Conservation (phyloP, 2,113 vertebrate species). For the Chloropsis cyanopogon region DNA sequence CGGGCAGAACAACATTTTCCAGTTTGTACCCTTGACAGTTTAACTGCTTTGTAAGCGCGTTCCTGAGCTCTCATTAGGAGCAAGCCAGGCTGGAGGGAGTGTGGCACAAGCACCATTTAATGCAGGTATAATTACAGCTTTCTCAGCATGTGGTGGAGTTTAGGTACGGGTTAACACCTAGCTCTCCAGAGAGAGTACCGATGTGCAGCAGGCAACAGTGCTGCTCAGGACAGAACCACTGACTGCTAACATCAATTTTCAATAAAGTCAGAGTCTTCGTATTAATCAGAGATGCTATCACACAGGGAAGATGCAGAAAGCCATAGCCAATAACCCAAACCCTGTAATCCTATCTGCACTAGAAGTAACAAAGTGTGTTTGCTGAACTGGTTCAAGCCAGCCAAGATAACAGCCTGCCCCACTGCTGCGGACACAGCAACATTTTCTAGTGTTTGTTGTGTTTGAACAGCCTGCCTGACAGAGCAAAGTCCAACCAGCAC, state of each 20-base stretch:
- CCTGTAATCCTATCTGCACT: not conserved
- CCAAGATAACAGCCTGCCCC: not conserved
- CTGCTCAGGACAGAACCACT: not conserved
- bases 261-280: not conserved
- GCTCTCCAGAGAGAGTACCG: not conserved
- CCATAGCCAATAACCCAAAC: not conserved
- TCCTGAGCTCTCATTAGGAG: not conserved
- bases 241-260: not conserved
- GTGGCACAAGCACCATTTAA: not conserved
- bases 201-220: not conserved
- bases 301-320: not conserved
- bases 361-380: not conserved
- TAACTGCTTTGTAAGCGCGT: not conserved
- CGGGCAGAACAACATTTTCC: not conserved
- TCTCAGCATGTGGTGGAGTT: not conserved
- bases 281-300: not conserved
- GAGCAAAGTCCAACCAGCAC: not conserved
- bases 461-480: not conserved
- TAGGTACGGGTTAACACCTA: not conserved
- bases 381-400: not conserved
- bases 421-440: not conserved
- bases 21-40: not conserved
- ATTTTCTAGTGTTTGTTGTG: not conserved
- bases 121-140: constrained; percentile 3
- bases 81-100: not conserved